phyloP scores from a whole-genome alignment of 2,888 invertebrate genomes.

The Scaptomyza reducta region DNA sequence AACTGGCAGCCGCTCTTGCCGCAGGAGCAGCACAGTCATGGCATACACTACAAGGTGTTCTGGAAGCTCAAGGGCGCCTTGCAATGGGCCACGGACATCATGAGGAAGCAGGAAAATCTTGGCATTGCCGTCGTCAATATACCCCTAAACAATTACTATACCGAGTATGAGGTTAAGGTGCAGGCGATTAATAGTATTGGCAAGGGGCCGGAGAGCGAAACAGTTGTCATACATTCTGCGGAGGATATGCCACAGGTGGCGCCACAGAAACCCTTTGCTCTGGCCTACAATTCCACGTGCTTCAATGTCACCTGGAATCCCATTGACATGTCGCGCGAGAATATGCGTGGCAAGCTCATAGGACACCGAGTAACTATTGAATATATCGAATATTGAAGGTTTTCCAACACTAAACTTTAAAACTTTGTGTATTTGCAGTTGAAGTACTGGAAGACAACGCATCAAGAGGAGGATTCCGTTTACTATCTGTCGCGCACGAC shows the following conservation, averaged over 20 bases:
- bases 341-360: conserved; percentile 94
- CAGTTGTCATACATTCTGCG: conserved; percentile 91
- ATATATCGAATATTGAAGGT: neutral
- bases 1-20: conserved; percentile 92
- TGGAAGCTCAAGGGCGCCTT: conserved; percentile 91
- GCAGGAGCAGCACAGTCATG: conserved; percentile 94
- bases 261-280: conserved; percentile 91
- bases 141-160: conserved; percentile 90
- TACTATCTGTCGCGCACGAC: conserved; percentile 94
- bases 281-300: conserved; percentile 95
- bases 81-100: conserved; percentile 90
- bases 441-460: conserved; percentile 94
- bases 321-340: conserved; percentile 92
- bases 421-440: conserved; percentile 85
- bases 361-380: conserved; percentile 90
- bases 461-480: conserved; percentile 90
- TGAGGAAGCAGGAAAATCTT: conserved; percentile 89
- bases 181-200: conserved; percentile 93
- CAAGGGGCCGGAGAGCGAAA: conserved; percentile 91
- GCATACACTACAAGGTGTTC: conserved; percentile 94
- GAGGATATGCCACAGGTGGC: conserved; percentile 97
- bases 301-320: conserved; percentile 96
- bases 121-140: conserved; percentile 92
- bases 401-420: neutral
- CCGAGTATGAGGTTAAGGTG: conserved; percentile 93